Evolutionary conservation across 2,797 vertebrate genomes (phyloP), one percentile per base, ranked within the genome.

Genomic region (Macrochelys suwanniensis): DNA sequence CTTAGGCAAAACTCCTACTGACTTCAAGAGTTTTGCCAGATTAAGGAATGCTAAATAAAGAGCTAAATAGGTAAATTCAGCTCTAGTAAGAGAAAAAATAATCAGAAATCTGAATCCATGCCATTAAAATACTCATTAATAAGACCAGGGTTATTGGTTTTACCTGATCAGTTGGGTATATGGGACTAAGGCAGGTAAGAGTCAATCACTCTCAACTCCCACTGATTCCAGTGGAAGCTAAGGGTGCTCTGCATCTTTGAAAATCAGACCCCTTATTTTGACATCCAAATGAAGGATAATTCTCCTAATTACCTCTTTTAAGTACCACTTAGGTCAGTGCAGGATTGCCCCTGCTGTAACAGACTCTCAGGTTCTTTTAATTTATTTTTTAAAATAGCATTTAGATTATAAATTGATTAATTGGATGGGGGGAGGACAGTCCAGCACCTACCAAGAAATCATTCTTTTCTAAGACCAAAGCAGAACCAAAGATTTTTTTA

Each of bases 221-320:
- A 77, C 13, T 94, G 90, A 89, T 42, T 81, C 25, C 80, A 93
- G 85, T 95, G 59, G 96, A 95, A 87, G 26, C 88, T 96, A 80
- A 94, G 93, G 84, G 92, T 95, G 65, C 84, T 94, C 84, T 51
- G 45, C 37, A 82, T 84, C 45, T 86, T 90, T 84, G 91, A 53
- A 95, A 95, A 93, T 91, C 7, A 95, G 82, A 94, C 77, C 56
- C 23, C 94, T 95, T 82, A 84, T 95, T 97, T 89, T 95, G 80
- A 95, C 91, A 92, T 76, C 89, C 80, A 92, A 93, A 92, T 51
- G 96, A 11, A 89, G 47, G 92, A 88, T 77, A 94, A 15, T n/a
- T 94, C 82, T 95, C 93, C 92, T 95, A 96, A 87, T 82, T 87
- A 71, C 77, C 31, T 79, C 50, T 94, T 61, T 92, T 91, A 94